Evolutionary conservation across 2,888 invertebrate genomes (phyloP).

Genomic region (Brachypalpus laphriformis): DNA sequence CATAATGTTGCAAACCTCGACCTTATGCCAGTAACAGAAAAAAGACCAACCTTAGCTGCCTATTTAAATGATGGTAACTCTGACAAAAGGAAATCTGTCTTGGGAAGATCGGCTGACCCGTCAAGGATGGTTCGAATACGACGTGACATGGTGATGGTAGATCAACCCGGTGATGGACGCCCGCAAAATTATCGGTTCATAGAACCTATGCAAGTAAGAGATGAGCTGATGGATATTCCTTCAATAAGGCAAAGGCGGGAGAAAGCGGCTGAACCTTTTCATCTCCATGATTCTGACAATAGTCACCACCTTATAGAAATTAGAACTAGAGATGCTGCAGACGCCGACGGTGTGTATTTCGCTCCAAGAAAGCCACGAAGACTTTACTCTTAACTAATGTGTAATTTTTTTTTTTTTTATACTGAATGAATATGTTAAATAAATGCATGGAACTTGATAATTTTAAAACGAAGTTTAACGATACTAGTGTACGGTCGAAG

Average conservation of each 20-base stretch:
- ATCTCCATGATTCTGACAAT: not conserved
- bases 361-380: not conserved
- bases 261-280: not conserved
- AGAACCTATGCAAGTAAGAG: not conserved
- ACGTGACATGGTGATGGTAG: not conserved
- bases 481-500: no score
- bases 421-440: not conserved
- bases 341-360: constrained; percentile 21
- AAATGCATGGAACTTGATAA: not conserved
- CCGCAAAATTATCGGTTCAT: not conserved
- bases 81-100: not conserved
- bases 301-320: not conserved
- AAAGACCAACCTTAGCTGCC: not conserved
- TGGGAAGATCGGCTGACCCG: not conserved
- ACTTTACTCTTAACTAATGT: not conserved
- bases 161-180: not conserved
- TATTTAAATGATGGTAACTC: not conserved
- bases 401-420: not conserved
- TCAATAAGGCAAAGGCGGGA: not conserved
- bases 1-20: not conserved
- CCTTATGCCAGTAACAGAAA: not conserved
- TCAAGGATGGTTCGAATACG: not conserved
- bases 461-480: no score
- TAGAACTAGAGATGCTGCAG: not conserved
- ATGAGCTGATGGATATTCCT: not conserved